Percentiles rank a stretch among this genome's conserved stretches.
Evolutionary conservation across 2,888 invertebrate genomes (phyloP).

Genomic region (Exocentrus adspersus): DNA sequence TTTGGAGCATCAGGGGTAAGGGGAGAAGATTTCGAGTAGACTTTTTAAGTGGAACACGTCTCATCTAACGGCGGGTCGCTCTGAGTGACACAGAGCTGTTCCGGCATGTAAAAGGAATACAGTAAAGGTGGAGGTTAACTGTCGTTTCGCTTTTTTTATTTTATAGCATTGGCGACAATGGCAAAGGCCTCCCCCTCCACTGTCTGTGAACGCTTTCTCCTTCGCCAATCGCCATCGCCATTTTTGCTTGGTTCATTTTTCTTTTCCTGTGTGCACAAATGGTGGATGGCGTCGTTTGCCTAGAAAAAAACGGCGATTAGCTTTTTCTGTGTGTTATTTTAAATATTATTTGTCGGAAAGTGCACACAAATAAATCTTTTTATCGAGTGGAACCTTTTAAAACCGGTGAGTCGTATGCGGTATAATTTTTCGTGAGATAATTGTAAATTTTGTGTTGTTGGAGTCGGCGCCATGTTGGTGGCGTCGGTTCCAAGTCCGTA

Average conservation of each 20-base stretch:
- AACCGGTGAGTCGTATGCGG: slow-evolving; percentile 36
- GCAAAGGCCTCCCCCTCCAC: too few species aligned
- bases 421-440: not conserved
- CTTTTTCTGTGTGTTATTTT: slow-evolving; percentile 12
- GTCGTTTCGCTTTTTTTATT: too few species aligned
- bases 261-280: slow-evolving; percentile 1
- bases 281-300: slow-evolving; percentile 17
- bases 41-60: too few species aligned
- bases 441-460: not conserved
- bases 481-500: slow-evolving; percentile 41
- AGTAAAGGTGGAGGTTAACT: too few species aligned
- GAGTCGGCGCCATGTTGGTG: slow-evolving; percentile 39
- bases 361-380: slow-evolving; percentile 31
- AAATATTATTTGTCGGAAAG: slow-evolving; percentile 22
- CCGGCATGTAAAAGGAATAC: too few species aligned
- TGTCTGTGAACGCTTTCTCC: too few species aligned
- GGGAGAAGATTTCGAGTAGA: too few species aligned
- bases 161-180: too few species aligned
- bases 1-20: too few species aligned
- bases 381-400: slow-evolving; percentile 31
- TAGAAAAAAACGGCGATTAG: not conserved
- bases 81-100: too few species aligned
- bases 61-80: too few species aligned
- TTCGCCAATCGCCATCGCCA: slow-evolving; percentile 15
- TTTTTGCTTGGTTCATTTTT: slow-evolving; percentile 19